phyloP scores from a whole-genome alignment of 2,113 vertebrate genomes.

The Albula goreensis region DNA sequence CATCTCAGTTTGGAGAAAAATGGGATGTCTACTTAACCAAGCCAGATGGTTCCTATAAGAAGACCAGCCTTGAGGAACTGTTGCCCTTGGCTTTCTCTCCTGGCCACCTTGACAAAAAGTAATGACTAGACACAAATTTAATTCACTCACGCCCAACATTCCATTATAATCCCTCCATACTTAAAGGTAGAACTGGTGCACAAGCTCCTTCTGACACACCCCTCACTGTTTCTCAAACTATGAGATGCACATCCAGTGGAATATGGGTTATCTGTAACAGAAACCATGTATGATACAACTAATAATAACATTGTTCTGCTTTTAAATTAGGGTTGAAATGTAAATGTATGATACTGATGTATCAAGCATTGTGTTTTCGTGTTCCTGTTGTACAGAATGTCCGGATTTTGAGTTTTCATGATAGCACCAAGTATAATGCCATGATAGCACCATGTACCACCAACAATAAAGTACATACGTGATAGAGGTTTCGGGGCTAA shows the following conservation, averaged over 20 bases:
- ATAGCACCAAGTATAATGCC: too few species aligned
- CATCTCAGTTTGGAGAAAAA: conserved; percentile 80
- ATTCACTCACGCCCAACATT: neutral
- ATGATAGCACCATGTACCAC: too few species aligned
- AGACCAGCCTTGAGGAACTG: conserved; percentile 80
- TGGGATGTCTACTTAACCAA: conserved; percentile 85
- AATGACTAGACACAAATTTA: neutral
- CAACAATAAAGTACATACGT: too few species aligned
- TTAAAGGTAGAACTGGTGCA: neutral
- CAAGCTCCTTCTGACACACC: neutral
- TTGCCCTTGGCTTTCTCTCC: conserved; percentile 82
- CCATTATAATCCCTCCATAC: neutral
- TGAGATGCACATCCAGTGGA: too few species aligned
- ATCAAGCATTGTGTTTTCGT: neutral
- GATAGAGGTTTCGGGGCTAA: too few species aligned
- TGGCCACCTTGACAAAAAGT: conserved; percentile 66
- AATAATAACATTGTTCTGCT: neutral
- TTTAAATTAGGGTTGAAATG: neutral
- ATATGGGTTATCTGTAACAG: neutral
- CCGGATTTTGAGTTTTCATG: too few species aligned
- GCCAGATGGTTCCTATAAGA: conserved; percentile 74
- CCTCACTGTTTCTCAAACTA: too few species aligned
- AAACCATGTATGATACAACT: neutral
- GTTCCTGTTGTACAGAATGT: too few species aligned
- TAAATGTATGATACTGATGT: neutral